Base-by-base conservation (phyloP, 1,140 invertebrate genomes). In the Muscidifurax raptorellus region DNA sequence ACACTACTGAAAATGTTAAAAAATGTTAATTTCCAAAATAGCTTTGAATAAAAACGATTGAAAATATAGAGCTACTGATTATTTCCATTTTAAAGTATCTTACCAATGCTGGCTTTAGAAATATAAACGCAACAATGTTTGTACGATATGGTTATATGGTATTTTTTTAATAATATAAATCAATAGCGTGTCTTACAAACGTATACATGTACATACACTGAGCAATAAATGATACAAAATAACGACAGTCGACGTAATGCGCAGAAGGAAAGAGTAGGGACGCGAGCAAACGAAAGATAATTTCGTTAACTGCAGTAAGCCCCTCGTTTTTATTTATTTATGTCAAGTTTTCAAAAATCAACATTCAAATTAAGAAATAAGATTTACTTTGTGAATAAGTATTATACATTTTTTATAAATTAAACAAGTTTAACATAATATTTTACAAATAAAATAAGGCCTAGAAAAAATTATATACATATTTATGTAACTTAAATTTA, bases 81-180 rank as follows among this genome's bases (percentile, higher is more conserved):
- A 32, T 30, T 2, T 74, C 36, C 18, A 75, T 82, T 82, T 32
- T 30, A 71, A 64, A 36, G 15, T 74, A 18, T 64, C 36, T 78
- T 18, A 12, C 47, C 7, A 36, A 28, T 71, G 32, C 10, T 32
- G 18, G 28, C 7, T 64, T 78, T 79, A 5, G 59, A 72, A 69
- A 83, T 71, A 84, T 75, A 80, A 75, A 79, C 47, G 47, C 77
- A 84, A 40, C 71, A 64, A 80, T 84, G 18, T 79, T 78, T 76
- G 30, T 80, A 81, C 27, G 80, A 85, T 81, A 81, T 81, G 59
- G n/a, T 81, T 77, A 69, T 75, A 80, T 79, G 75, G 69, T 69
- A 81, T 77, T 71, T 86, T 88, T 85, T 89, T 86, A 87, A 90
- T 90, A 84, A 90, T 90, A 90, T 88, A 91, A 91, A 91, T 90